Conservation (phyloP, 2,113 vertebrate species). For the Psettodes erumei region DNA sequence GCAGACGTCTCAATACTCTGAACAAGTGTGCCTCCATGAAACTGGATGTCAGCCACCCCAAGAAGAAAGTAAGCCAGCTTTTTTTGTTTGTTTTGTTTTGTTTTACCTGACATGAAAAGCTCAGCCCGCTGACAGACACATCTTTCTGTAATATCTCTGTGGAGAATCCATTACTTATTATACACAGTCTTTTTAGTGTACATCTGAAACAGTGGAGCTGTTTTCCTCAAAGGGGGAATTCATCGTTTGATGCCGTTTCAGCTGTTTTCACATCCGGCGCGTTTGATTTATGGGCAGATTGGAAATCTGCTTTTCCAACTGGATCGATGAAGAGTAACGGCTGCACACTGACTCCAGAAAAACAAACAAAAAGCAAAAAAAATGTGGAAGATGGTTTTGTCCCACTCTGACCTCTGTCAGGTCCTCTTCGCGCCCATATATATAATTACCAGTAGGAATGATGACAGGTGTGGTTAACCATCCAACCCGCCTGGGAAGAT, state of each 20-base stretch:
- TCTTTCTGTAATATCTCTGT: neutral
- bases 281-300: neutral
- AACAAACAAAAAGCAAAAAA: no score
- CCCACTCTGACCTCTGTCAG: neutral
- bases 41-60: constrained; percentile 95
- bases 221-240: neutral
- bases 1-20: constrained; percentile 94
- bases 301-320: neutral
- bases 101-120: neutral
- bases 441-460: neutral
- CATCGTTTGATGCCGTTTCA: neutral
- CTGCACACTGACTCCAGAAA: no score
- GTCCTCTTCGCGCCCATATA: neutral
- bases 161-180: neutral
- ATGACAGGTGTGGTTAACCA: neutral
- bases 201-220: neutral
- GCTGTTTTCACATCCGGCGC: neutral
- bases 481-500: neutral
- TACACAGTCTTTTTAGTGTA: neutral
- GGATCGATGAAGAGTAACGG: neutral
- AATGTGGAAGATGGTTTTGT: neutral
- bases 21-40: constrained; percentile 99
- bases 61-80: constrained; percentile 90
- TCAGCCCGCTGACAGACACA: neutral
- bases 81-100: neutral